Conservation (phyloP, 2,888 invertebrate species). For the Amphimallon solstitiale region DNA sequence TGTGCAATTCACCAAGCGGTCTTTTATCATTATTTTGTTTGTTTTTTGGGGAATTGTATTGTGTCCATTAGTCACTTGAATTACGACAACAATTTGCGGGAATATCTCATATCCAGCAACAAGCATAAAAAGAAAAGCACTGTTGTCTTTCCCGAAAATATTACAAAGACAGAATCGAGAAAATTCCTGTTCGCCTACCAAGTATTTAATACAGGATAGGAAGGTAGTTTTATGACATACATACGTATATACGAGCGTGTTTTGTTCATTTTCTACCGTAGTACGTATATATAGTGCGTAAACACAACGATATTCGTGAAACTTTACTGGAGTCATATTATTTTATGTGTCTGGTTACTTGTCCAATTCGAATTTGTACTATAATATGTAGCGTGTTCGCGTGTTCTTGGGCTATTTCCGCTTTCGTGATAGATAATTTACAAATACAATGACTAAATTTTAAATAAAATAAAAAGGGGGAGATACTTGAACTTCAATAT, state of each 20-base stretch:
- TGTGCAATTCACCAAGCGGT: too few relatives aligned
- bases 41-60: too few relatives aligned
- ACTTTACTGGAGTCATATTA: background rate
- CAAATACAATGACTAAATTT: background rate
- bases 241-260: background rate
- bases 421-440: background rate
- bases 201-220: too few relatives aligned
- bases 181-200: too few relatives aligned
- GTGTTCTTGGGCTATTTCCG: background rate
- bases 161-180: too few relatives aligned
- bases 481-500: background rate
- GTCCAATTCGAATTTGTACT: background rate
- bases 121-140: too few relatives aligned
- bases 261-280: background rate
- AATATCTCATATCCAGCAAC: too few relatives aligned
- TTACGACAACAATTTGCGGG: too few relatives aligned
- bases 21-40: too few relatives aligned
- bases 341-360: background rate
- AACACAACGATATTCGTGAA: background rate
- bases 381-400: background rate
- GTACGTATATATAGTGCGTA: background rate
- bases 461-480: background rate
- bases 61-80: too few relatives aligned
- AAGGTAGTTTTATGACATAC: background rate
- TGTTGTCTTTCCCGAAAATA: too few relatives aligned